phyloP scores from a whole-genome alignment of 2,113 vertebrate genomes.

The Rhadina sibilatrix region DNA sequence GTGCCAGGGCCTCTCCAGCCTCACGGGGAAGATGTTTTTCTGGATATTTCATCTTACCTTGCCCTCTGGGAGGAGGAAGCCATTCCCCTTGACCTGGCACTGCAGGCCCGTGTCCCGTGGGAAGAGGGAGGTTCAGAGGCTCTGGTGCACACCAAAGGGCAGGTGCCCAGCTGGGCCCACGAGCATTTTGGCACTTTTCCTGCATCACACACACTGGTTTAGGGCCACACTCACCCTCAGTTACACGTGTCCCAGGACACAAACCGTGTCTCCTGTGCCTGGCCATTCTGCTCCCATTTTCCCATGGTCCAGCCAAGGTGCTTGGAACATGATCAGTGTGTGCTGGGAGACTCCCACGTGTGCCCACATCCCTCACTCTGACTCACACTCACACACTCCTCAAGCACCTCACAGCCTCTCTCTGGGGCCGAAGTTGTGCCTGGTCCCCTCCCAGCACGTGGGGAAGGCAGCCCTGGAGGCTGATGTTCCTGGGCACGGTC shows the following conservation, averaged over 20 bases:
- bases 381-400: neutral
- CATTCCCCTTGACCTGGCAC: neutral
- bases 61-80: neutral
- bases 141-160: rapidly evolving
- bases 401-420: neutral
- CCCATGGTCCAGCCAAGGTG: neutral
- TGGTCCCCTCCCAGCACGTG: rapidly evolving
- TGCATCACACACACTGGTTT: rapidly evolving
- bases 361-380: neutral
- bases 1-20: neutral
- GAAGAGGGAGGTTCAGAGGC: neutral
- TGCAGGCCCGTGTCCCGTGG: rapidly evolving
- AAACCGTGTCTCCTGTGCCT: neutral
- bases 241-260: neutral
- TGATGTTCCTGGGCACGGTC: neutral
- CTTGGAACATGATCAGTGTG: neutral
- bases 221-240: neutral
- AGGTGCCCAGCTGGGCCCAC: rapidly evolving
- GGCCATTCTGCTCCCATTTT: neutral
- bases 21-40: neutral
- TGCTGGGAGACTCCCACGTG: neutral
- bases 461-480: neutral
- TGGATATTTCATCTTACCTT: rapidly evolving
- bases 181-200: neutral
- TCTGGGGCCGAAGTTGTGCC: neutral